A percentile compares a stretch with the other conserved stretches of the same genome.
phyloP scores from a whole-genome alignment of 2,888 invertebrate species.

The Liodrosophila aerea region DNA sequence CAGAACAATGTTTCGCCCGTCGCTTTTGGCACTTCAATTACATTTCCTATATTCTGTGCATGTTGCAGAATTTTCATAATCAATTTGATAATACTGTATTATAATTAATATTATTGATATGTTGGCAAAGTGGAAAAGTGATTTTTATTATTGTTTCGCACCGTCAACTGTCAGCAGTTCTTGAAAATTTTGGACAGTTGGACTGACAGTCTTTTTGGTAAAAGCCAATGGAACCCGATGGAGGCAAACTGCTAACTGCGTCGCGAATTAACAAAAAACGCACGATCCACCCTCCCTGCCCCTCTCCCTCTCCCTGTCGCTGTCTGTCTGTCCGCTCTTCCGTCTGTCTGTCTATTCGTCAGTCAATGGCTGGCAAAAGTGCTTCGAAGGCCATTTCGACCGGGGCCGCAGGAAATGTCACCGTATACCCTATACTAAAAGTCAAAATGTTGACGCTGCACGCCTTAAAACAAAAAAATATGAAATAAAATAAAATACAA shows the following conservation, averaged over 20 bases:
- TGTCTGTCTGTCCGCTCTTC: too few relatives aligned
- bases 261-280: conserved; percentile 32
- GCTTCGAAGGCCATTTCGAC: conserved; percentile 60
- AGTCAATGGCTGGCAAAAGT: conserved; percentile 51
- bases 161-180: conserved; percentile 44
- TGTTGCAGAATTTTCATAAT: not conserved
- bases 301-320: not conserved
- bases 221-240: conserved; percentile 26
- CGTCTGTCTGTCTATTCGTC: conserved; percentile 3
- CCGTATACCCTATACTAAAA: conserved; percentile 55
- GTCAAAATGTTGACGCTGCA: conserved; percentile 59
- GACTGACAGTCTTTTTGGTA: too few relatives aligned
- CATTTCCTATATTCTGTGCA: conserved; percentile 7
- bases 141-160: conserved; percentile 18
- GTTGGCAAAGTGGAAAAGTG: conserved; percentile 8
- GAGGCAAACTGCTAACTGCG: conserved; percentile 35
- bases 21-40: conserved; percentile 10
- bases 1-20: not conserved
- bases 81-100: too few relatives aligned
- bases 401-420: conserved; percentile 65
- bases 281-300: conserved; percentile 10
- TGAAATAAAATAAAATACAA: conserved; percentile 7
- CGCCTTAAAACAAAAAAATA: conserved; percentile 4
- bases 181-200: conserved; percentile 3
- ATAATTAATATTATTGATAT: too few relatives aligned